These are phyloP conservation scores for Bucorvus abyssinicus DNA, from an alignment of 2,797 vertebrate genomes.

Conservation along the genomic window DNA sequence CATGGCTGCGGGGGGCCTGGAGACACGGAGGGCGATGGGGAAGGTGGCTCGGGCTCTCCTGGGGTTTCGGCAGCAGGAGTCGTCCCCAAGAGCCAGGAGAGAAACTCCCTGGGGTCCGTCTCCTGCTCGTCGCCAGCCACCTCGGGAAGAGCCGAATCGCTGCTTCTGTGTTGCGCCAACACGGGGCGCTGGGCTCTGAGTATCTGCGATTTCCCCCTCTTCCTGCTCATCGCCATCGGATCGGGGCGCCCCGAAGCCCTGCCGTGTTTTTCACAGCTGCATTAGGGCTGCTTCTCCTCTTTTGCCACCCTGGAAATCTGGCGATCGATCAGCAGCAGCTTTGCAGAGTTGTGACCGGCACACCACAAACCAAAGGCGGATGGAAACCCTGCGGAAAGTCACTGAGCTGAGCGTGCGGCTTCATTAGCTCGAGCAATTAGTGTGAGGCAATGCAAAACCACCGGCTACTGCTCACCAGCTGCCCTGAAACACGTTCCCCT, in stretches of 20 bases:
- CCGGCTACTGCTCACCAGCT: not conserved
- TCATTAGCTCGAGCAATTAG: constrained; percentile 22
- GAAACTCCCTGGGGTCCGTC: fast-evolving
- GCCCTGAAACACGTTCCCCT: not conserved
- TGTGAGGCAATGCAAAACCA: not conserved
- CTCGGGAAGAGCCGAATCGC: fast-evolving
- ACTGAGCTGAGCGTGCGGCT: not conserved
- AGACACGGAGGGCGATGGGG: not conserved
- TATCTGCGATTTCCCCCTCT: not conserved
- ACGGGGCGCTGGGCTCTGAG: not conserved
- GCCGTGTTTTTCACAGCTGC: not conserved
- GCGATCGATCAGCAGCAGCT: fast-evolving
- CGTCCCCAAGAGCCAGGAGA: not conserved
- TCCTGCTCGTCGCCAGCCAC: not conserved
- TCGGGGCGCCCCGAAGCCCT: not conserved
- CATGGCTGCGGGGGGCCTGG: not conserved
- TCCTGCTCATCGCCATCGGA: not conserved
- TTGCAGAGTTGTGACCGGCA: not conserved
- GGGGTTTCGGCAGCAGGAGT: not conserved
- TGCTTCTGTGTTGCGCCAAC: not conserved
- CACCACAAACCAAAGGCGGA: not conserved
- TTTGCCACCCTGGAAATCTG: not conserved
- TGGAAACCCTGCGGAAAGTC: constrained; percentile 4
- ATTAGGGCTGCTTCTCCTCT: not conserved
- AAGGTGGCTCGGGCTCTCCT: not conserved